Percentiles rank a stretch among this genome's conserved stretches.
These are phyloP conservation scores for Bombyx mandarina DNA, from an alignment of 1,140 invertebrate genomes.

Conservation along the genomic window DNA sequence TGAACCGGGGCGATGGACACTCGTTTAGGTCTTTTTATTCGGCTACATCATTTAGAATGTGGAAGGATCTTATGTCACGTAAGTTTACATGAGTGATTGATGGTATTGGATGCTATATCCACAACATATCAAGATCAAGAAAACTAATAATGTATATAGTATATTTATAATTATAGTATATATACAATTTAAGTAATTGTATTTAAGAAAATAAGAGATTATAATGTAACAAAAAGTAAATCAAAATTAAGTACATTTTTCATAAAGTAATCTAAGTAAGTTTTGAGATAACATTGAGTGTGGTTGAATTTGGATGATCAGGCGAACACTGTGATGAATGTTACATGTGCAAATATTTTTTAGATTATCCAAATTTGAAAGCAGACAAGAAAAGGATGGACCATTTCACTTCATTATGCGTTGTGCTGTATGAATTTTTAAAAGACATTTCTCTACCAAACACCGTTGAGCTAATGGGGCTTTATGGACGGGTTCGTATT, in stretches of 20 bases:
- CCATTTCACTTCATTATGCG: conserved; percentile 79
- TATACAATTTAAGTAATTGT: too few relatives aligned
- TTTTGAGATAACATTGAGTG: too few relatives aligned
- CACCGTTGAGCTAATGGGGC: conserved; percentile 81
- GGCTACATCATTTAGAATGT: conserved; percentile 78
- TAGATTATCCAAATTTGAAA: conserved; percentile 86
- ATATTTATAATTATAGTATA: too few relatives aligned
- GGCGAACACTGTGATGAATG: too few relatives aligned
- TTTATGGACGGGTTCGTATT: conserved; percentile 82
- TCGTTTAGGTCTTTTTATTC: conserved; percentile 78
- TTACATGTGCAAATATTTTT: conserved; percentile 29
- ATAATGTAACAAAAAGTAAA: too few relatives aligned
- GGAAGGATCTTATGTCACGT: conserved; percentile 90
- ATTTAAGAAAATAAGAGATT: too few relatives aligned
- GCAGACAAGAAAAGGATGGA: conserved; percentile 79
- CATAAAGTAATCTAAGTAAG: too few relatives aligned
- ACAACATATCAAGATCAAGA: too few relatives aligned
- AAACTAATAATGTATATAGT: too few relatives aligned
- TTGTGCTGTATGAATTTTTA: conserved; percentile 78
- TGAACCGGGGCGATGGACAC: conserved; percentile 76
- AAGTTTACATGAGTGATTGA: conserved; percentile 43
- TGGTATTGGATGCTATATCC: too few relatives aligned
- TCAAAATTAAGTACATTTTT: too few relatives aligned
- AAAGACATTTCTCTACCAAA: conserved; percentile 78
- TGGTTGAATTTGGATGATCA: too few relatives aligned